phyloP scores from a whole-genome alignment of 2,888 invertebrate genomes.

The Drosophila falleni region DNA sequence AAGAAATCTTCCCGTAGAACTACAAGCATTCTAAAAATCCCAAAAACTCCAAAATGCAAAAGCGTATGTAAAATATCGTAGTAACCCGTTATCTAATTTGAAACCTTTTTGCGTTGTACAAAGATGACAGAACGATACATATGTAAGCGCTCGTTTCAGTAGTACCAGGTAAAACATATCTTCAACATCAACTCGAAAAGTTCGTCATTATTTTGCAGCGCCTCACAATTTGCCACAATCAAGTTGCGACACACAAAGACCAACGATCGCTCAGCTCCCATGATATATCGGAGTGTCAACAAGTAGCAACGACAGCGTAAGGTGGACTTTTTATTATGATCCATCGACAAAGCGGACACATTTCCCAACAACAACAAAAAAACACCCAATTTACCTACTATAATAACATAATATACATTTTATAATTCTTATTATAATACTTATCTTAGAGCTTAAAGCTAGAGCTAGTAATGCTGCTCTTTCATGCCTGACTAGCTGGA shows the following conservation, averaged over 20 bases:
- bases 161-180: conserved; percentile 12
- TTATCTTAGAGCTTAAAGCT: conserved; percentile 10
- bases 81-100: conserved; percentile 17
- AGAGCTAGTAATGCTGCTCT: conserved; percentile 24
- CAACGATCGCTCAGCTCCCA: conserved; percentile 93
- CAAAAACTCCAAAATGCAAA: not conserved
- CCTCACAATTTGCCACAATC: conserved; percentile 94
- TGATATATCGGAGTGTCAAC: conserved; percentile 86
- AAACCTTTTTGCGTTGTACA: not conserved
- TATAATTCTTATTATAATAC: conserved; percentile 26
- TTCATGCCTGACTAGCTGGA: conserved; percentile 30
- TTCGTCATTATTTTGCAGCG: conserved; percentile 87
- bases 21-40: conserved; percentile 7
- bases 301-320: conserved; percentile 80
- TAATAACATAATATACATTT: conserved; percentile 19
- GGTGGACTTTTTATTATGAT: conserved; percentile 72
- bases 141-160: conserved; percentile 40
- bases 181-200: conserved; percentile 41
- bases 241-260: conserved; percentile 95
- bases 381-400: not conserved
- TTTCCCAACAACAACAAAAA: not conserved
- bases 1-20: conserved; percentile 18
- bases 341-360: conserved; percentile 19
- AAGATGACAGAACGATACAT: not conserved
- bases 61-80: conserved; percentile 33